These are phyloP conservation scores for Narcine bancroftii DNA, from an alignment of 2,113 vertebrate genomes.

Conservation along the genomic window DNA sequence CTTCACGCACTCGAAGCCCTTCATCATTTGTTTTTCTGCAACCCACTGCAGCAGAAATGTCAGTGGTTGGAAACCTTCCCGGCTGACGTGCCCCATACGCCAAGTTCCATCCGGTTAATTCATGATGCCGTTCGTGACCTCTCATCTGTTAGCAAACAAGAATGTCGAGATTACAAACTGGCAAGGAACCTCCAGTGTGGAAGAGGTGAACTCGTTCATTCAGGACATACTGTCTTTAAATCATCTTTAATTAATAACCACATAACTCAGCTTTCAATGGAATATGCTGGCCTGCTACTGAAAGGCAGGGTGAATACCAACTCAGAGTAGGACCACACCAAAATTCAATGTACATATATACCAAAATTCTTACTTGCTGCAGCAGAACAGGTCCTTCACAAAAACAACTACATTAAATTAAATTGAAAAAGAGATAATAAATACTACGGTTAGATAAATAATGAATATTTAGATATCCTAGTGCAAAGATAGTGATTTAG, in stretches of 20 bases:
- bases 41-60: neutral
- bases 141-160: neutral
- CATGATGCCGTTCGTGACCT: neutral
- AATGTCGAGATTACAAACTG: neutral
- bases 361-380: too few species aligned
- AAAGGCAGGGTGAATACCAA: neutral
- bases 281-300: neutral
- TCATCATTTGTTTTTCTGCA: neutral
- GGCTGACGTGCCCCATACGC: neutral
- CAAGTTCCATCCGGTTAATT: neutral
- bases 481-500: too few species aligned
- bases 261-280: neutral
- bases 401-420: too few species aligned
- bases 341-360: too few species aligned
- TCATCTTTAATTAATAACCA: neutral
- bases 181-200: neutral
- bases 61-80: neutral
- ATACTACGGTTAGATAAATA: too few species aligned
- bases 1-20: neutral
- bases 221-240: neutral
- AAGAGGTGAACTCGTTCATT: neutral
- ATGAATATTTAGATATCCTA: too few species aligned
- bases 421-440: too few species aligned
- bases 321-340: too few species aligned
- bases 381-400: too few species aligned